Evolutionary conservation across 2,797 vertebrate species (phyloP).

Genomic region (Erpetoichthys calabaricus): DNA sequence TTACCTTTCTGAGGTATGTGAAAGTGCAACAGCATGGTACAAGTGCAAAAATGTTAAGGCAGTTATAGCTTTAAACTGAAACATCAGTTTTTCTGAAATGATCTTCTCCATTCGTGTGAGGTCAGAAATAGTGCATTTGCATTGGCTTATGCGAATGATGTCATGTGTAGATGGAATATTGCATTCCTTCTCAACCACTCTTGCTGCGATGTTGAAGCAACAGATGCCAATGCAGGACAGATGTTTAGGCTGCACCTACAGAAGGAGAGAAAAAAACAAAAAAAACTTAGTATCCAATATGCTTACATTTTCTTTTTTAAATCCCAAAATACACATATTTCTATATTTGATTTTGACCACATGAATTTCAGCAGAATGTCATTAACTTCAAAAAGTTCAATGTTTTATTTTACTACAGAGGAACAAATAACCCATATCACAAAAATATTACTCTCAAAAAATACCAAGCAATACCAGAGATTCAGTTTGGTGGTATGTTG

Average conservation of each 20-base stretch:
- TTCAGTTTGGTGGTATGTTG: too few relatives aligned
- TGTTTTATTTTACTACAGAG: not conserved
- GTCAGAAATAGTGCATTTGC: slow-evolving; percentile 87
- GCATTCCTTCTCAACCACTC: slow-evolving; percentile 73
- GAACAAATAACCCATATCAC: too few relatives aligned
- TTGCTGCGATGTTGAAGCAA: slow-evolving; percentile 81
- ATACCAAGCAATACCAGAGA: too few relatives aligned
- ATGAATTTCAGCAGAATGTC: not conserved
- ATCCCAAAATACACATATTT: not conserved
- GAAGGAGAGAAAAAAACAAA: slow-evolving; percentile 9
- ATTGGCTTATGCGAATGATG: slow-evolving; percentile 90
- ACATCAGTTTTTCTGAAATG: slow-evolving; percentile 80
- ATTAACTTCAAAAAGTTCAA: not conserved
- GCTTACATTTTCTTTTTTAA: not conserved
- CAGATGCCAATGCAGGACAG: slow-evolving; percentile 88
- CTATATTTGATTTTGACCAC: not conserved
- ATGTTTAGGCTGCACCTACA: slow-evolving; percentile 84
- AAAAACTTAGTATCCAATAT: not conserved
- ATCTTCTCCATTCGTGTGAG: slow-evolving; percentile 92
- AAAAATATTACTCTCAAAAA: too few relatives aligned
- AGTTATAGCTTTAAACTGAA: slow-evolving; percentile 85
- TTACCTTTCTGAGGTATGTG: slow-evolving; percentile 75
- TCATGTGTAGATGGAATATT: slow-evolving; percentile 66
- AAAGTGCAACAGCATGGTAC: slow-evolving; percentile 70
- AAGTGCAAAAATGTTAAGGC: slow-evolving; percentile 95